Conservation (phyloP, 2,888 invertebrate species). For the Rapana venosa region DNA sequence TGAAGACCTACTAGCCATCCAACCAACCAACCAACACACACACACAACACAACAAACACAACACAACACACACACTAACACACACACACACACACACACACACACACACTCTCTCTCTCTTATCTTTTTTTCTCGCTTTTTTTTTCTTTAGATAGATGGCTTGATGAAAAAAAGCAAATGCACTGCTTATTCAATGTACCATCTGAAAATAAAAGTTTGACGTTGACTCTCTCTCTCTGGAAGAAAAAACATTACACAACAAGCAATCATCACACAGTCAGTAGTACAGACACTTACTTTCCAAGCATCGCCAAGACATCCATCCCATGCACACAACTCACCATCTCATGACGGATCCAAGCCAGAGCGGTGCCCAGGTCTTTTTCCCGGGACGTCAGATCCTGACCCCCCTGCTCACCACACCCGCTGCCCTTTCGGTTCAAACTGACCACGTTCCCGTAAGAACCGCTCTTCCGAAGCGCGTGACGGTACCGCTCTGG, state of each 20-base stretch:
- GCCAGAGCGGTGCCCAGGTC: constrained; percentile 65
- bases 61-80: constrained; percentile 2
- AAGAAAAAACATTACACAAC: too few species aligned
- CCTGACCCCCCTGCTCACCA: constrained; percentile 37
- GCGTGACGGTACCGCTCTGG: constrained; percentile 27
- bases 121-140: too few species aligned
- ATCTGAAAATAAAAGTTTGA: too few species aligned
- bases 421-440: background rate
- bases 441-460: background rate
- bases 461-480: constrained; percentile 22
- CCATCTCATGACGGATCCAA: constrained; percentile 73
- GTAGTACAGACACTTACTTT: too few species aligned
- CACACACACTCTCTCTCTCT: background rate
- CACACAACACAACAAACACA: background rate
- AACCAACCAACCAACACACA: background rate
- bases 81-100: constrained; percentile 10
- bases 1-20: background rate
- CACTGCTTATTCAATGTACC: too few species aligned
- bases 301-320: too few species aligned
- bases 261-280: too few species aligned
- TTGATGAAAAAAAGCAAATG: too few species aligned
- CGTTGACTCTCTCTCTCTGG: too few species aligned
- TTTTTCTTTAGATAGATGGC: too few species aligned
- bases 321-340: constrained; percentile 49
- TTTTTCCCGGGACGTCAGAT: constrained; percentile 56